Base-by-base conservation (phyloP, 2,113 vertebrate species). In the Engystomops pustulosus region DNA sequence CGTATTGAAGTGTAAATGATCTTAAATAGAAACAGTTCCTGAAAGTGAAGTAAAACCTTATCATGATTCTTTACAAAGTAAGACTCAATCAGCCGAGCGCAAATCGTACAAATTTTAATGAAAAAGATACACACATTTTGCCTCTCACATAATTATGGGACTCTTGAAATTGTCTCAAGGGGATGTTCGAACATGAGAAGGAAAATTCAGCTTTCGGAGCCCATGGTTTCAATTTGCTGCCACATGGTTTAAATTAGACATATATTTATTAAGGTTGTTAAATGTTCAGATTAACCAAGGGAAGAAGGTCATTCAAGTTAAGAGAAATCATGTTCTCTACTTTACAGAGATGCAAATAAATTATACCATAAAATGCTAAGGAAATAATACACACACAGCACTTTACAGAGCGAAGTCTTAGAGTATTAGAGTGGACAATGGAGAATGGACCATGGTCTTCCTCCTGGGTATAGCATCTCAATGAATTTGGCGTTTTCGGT, bases 191-290 rank as follows among this genome's bases (percentile, higher is more conserved):
- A 94, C 92, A 92, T 90, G 90, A 95, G 94, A 95, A 95, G 95
- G 92, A 95, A 95, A 96, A 95, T 94, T 92, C 90, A 91, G 92
- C 91, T 93, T 93, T 96, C 94, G 93, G 95, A 96, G 95, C 91
- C 93, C 89, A 88, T 95, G 94, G 96, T 97, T 96, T 94, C 94
- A 95, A 96, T 97, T 96, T 96, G 91, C 88, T 27, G 82, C 90
- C 95, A 96, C 94, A 95, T 96, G 95, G 93, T 96, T 96, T 95
- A 94, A 95, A 96, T 97, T 96, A 97, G 93, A 94, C 91, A 89
- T 90, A 90, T 95, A 95, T 96, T 96, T 97, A 97, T 95, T 93
- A 95, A 94, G 91, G 94, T 94, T 84, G 23, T 90, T 92, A 94
- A 94, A 92, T 92, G 91, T 90, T 89, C 89, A 92, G 91, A 88